Evolutionary conservation across 2,888 invertebrate genomes (phyloP), one percentile per base, ranked within the genome.

Genomic region (Slavum lentiscoides): DNA sequence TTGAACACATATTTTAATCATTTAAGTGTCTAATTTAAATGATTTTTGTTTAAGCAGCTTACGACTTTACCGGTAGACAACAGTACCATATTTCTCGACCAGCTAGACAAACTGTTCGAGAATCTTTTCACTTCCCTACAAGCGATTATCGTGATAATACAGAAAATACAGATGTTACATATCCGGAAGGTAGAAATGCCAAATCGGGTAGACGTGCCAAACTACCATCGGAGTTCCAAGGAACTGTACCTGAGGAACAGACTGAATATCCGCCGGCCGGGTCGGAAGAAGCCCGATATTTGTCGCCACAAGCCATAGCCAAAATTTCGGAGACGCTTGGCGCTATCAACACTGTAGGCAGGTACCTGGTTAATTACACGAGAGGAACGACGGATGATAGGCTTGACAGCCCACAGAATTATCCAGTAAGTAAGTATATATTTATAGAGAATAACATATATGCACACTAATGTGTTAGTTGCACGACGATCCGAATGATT

Each of bases 271-370:
- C 61, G 13, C 43, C 55, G 13, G 68, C 67, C 53, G 67, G 75
- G 43, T 21, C 70, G 59, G 77, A 82, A 64, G 77, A 82, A 76
- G 82, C 81, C 17, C 70, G 84, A 43, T 83, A 84, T 39, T 82
- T 85, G n/a, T 85, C 84, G 8, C 84, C 84, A 3, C 84, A 85
- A 64, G 84, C 85, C 62, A 82, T 90, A 81, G 85, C 87, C 74
- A 88, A 88, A 74, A 89, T 90, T 83, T 89, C 90, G 1, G 91
- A 91, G 86, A 91, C 91, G 1, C 86, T 91, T 7, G 94, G 94
- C 55, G 95, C 95, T 6, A 89, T 95, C 21, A 95, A 95, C 84
- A 94, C 94, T 2, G 93, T 95, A 0, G 95, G 95, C 0, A 91
- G 92, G 85, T 94, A 93, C 85, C 89, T 95, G 83, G 93, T 95